Evolutionary conservation across 2,888 invertebrate genomes (phyloP).

Genomic region (Ditula angustiorana): DNA sequence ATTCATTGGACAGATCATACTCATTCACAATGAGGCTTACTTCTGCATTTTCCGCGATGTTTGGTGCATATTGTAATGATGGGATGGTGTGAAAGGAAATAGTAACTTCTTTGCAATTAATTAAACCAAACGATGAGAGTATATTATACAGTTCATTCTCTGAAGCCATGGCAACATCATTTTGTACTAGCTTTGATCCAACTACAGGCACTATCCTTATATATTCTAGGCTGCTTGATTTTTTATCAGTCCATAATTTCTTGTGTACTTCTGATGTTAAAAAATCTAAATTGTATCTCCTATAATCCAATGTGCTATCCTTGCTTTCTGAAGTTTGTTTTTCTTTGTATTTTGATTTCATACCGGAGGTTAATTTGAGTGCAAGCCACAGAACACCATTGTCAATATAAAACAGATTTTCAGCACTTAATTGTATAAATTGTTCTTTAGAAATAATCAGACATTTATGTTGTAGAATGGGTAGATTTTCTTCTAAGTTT

Average conservation of each 20-base stretch:
- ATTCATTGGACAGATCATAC: conserved; percentile 74
- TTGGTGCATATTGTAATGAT: conserved; percentile 69
- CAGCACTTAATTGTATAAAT: conserved; percentile 71
- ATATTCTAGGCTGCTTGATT: conserved; percentile 54
- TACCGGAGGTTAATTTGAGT: conserved; percentile 62
- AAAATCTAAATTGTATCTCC: conserved; percentile 65
- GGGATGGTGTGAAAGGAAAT: conserved; percentile 72
- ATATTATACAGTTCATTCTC: conserved; percentile 74
- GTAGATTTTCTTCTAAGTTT: conserved; percentile 59
- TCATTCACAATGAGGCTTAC: conserved; percentile 73
- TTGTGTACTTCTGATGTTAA: conserved; percentile 73
- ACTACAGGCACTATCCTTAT: conserved; percentile 71
- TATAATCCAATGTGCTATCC: conserved; percentile 48
- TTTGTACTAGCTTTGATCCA: conserved; percentile 61
- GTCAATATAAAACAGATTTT: conserved; percentile 79
- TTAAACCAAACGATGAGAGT: conserved; percentile 60
- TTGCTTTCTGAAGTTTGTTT: conserved; percentile 46
- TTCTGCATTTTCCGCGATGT: conserved; percentile 74
- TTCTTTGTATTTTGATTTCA: conserved; percentile 59
- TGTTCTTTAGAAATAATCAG: conserved; percentile 71
- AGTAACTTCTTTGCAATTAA: conserved; percentile 53
- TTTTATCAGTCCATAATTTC: conserved; percentile 63
- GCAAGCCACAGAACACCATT: conserved; percentile 76
- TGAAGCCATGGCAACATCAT: conserved; percentile 61
- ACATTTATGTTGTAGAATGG: conserved; percentile 69